phyloP scores from a whole-genome alignment of 2,888 invertebrate genomes.

The Drosophila testacea region DNA sequence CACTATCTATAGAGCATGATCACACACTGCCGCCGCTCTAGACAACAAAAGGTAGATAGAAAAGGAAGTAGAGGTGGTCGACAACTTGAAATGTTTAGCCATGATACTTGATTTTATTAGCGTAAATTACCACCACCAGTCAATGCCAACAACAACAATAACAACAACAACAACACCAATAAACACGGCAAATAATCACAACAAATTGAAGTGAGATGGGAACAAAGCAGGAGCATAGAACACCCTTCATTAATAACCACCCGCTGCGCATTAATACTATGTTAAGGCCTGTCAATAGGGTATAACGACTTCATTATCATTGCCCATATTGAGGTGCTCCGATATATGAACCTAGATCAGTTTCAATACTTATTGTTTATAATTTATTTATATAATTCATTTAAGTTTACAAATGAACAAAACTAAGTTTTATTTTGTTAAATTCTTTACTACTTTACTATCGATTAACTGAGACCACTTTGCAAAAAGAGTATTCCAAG shows the following conservation, averaged over 20 bases:
- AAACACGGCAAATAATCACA: constrained; percentile 71
- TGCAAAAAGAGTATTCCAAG: constrained; percentile 22
- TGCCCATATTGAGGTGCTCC: not conserved
- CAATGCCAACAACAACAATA: constrained; percentile 30
- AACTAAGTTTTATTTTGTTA: not conserved
- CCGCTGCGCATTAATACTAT: constrained; percentile 67
- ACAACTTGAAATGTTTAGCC: constrained; percentile 51
- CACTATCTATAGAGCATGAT: constrained; percentile 68
- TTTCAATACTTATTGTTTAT: not conserved
- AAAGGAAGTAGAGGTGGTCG: not conserved
- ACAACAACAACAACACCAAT: constrained; percentile 51
- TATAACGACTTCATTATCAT: not conserved
- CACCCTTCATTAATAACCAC: constrained; percentile 77
- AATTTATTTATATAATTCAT: not conserved
- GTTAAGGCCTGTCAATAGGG: constrained; percentile 9
- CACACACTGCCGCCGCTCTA: constrained; percentile 50
- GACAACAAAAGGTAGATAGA: constrained; percentile 2
- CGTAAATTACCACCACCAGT: constrained; percentile 80
- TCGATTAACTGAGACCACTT: not conserved
- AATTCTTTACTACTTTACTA: too few relatives aligned
- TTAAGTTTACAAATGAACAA: not conserved
- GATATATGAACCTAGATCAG: not conserved
- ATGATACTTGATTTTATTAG: constrained; percentile 83
- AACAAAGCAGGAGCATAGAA: constrained; percentile 18
- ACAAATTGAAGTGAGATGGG: constrained; percentile 71